These are phyloP conservation scores for Xanthorhoe spadicearia DNA, from an alignment of 2,888 invertebrate genomes.

Conservation along the genomic window DNA sequence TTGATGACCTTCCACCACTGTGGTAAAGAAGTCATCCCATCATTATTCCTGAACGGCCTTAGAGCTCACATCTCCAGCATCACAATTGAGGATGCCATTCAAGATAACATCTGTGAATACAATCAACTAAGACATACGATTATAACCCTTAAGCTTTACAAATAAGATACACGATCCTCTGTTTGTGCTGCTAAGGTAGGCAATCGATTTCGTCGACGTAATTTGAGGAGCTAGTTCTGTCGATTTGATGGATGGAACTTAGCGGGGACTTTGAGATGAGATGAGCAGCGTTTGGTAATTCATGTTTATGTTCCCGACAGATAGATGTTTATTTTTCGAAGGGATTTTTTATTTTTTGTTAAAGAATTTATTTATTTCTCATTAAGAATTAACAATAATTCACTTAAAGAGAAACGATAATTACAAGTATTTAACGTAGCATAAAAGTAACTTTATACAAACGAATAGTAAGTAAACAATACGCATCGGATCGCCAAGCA, in stretches of 20 bases:
- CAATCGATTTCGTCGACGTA: conserved; percentile 27
- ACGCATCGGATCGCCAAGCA: too few species aligned
- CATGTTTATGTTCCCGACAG: too few species aligned
- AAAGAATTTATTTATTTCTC: too few species aligned
- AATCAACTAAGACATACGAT: conserved; percentile 7
- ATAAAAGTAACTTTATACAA: too few species aligned
- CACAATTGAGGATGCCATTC: conserved; percentile 29
- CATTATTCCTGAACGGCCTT: conserved; percentile 19
- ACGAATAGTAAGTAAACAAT: too few species aligned
- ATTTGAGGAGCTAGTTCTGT: conserved; percentile 23
- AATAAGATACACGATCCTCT: conserved; percentile 16
- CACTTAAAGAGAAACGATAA: too few species aligned
- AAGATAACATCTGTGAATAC: conserved; percentile 30
- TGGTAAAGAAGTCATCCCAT: not conserved
- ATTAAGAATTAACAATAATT: too few species aligned
- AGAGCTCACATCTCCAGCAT: conserved; percentile 21
- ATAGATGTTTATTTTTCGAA: too few species aligned
- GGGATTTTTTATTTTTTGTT: too few species aligned
- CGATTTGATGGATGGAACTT: conserved; percentile 24
- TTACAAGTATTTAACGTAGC: too few species aligned
- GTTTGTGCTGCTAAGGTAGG: conserved; percentile 17
- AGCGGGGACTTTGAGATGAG: conserved; percentile 3
- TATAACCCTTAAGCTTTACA: conserved; percentile 4
- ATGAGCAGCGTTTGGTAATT: not conserved
- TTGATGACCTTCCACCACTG: too few species aligned